Base-by-base conservation (phyloP, 2,797 vertebrate species). In the Natrix natrix region DNA sequence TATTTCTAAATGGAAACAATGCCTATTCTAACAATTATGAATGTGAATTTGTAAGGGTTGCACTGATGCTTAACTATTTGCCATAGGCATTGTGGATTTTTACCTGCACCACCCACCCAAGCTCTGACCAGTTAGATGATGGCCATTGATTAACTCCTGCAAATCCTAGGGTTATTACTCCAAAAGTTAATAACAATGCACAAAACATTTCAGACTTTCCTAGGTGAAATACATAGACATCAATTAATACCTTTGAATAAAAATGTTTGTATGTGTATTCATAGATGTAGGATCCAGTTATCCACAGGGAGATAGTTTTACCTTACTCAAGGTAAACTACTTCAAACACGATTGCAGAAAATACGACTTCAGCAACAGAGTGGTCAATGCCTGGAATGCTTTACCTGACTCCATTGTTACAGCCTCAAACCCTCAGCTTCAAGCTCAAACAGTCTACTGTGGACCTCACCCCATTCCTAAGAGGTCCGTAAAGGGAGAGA, bases 1-100 rank as follows among this genome's bases (percentile, higher is more conserved):
- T 52, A 90, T 57, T 90, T 90, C 92, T 86, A 93, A 93, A 90
- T 87, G 12, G 92, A 90, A 83, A 90, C 74, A 92, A 92, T 17
- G 86, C 66, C 78, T 56, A 43, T 93, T 86, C 55, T 87, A 90
- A 90, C 32, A 57, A 55, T 86, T 86, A 87, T 24, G 11, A 69
- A 87, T 90, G 89, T 90, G 89, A 87, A 92, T 61, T 83, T 61
- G 88, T 90, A 32, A 37, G 56, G 13, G 61, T 57, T 87, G 12
- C 59, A 86, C 59, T 66, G 52, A 22, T 24, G 60, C 89, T 93
- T 83, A 90, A 83, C 78, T 13, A 92, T 66, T 92, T 93, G 66
- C 88, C 32, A 93, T 56, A 17, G 60, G 52, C 26, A 57, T 43
- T 55, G 59, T 14, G n/a, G 32, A 87, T 90, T 90, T 83, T 32